These are phyloP conservation scores for Coleophora deauratella DNA, from an alignment of 2,888 invertebrate genomes.

Conservation along the genomic window DNA sequence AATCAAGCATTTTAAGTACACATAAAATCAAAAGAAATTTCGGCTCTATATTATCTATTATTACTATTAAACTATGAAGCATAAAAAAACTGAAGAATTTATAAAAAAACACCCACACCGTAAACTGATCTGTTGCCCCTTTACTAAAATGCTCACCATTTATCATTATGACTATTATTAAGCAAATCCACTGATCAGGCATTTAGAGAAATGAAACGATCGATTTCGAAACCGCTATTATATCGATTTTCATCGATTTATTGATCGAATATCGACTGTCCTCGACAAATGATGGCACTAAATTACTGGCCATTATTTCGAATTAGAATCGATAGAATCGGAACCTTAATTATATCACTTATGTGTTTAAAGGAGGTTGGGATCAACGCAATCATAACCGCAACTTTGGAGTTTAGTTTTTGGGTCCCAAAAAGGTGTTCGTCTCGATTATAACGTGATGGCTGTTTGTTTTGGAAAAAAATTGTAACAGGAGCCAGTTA, in stretches of 20 bases:
- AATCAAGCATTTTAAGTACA: too few species aligned
- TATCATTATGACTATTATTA: slow-evolving; percentile 69
- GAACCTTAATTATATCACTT: slow-evolving; percentile 73
- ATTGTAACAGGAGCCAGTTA: slow-evolving; percentile 13
- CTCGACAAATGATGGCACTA: slow-evolving; percentile 67
- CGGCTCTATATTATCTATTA: too few species aligned
- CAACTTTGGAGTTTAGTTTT: slow-evolving; percentile 28
- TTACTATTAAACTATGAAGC: too few species aligned
- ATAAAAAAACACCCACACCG: too few species aligned
- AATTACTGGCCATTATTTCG: slow-evolving; percentile 71
- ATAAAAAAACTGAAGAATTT: too few species aligned
- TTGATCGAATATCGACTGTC: slow-evolving; percentile 73
- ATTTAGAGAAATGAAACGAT: slow-evolving; percentile 73
- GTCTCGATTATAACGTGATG: slow-evolving; percentile 18
- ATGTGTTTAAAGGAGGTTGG: slow-evolving; percentile 72
- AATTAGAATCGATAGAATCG: slow-evolving; percentile 72
- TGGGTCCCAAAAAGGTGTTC: slow-evolving; percentile 19
- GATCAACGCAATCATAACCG: slow-evolving; percentile 55
- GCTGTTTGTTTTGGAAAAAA: slow-evolving; percentile 30
- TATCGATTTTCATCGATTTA: slow-evolving; percentile 71
- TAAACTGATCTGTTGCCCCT: too few species aligned
- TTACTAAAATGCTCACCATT: slow-evolving; percentile 26
- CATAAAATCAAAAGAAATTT: too few species aligned
- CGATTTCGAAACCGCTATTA: slow-evolving; percentile 63
- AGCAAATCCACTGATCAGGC: slow-evolving; percentile 64